phyloP scores from a whole-genome alignment of 1,140 invertebrate genomes.

The Ceratina japonica region DNA sequence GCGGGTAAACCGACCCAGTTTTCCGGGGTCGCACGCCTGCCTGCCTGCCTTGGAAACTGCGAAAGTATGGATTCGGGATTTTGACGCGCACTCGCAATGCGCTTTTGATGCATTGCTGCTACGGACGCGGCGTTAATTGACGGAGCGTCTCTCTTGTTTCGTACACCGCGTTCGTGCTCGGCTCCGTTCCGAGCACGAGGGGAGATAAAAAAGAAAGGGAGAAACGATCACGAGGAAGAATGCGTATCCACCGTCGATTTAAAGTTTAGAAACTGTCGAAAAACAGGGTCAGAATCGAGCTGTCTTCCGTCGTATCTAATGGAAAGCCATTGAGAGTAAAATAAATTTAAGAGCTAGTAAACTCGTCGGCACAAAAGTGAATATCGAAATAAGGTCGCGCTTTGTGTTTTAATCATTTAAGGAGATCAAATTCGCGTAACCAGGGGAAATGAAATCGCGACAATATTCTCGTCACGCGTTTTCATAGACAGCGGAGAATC shows the following conservation, averaged over 20 bases:
- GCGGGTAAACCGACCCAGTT: conserved; percentile 43
- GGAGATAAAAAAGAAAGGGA: not conserved
- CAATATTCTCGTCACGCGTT: not conserved
- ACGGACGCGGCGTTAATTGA: conserved; percentile 34
- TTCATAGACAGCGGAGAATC: not conserved
- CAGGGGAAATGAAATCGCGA: not conserved
- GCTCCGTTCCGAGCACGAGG: not conserved
- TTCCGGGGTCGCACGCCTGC: conserved; percentile 14
- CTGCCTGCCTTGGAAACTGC: conserved; percentile 44
- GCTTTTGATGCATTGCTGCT: conserved; percentile 45
- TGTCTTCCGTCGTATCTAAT: too few species aligned
- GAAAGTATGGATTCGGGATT: conserved; percentile 49
- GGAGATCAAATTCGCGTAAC: not conserved
- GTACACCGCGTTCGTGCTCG: too few species aligned
- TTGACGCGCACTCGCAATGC: conserved; percentile 46
- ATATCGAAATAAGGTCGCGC: too few species aligned
- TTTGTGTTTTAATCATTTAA: too few species aligned
- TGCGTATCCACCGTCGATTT: too few species aligned
- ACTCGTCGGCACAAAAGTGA: too few species aligned
- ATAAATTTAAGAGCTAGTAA: too few species aligned
- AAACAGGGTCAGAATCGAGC: too few species aligned
- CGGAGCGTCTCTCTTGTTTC: conserved; percentile 22
- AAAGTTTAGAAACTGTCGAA: too few species aligned
- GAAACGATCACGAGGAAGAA: not conserved
- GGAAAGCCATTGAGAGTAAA: too few species aligned